Percentiles rank a stretch among this genome's conserved stretches.
Conservation (phyloP, 2,113 vertebrate species). For the Pao palembangensis region DNA sequence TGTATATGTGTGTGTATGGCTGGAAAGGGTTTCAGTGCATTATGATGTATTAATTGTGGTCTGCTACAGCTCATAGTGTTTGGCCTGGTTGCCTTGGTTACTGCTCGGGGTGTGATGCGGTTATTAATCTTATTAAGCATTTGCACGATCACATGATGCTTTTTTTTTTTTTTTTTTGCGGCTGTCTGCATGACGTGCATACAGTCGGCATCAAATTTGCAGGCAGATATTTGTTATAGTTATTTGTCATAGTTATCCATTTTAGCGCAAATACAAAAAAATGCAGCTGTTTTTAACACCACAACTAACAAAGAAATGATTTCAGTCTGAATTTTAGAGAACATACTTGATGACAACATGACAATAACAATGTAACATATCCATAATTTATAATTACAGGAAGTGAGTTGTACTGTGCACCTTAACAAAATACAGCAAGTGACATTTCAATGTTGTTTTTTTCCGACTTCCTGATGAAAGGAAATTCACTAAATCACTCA, state of each 20-base stretch:
- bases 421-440: slow-evolving; percentile 25
- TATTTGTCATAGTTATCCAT: background rate
- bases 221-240: slow-evolving; percentile 3
- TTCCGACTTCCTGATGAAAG: slow-evolving; percentile 47
- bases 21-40: slow-evolving; percentile 41
- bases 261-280: slow-evolving; percentile 16
- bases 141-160: slow-evolving; percentile 39
- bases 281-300: too few relatives aligned
- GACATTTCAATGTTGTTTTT: slow-evolving; percentile 3
- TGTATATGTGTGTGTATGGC: background rate
- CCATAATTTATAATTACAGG: slow-evolving; percentile 14
- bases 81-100: slow-evolving; percentile 41
- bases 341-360: background rate
- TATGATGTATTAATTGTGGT: slow-evolving; percentile 69
- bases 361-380: slow-evolving; percentile 8
- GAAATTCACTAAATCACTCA: slow-evolving; percentile 41
- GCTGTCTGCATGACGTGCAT: slow-evolving; percentile 5
- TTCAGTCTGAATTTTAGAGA: background rate
- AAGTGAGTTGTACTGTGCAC: slow-evolving; percentile 8
- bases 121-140: slow-evolving; percentile 52
- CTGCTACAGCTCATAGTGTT: slow-evolving; percentile 34
- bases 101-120: slow-evolving; percentile 30
- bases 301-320: too few relatives aligned
- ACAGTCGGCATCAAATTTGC: slow-evolving; percentile 9
- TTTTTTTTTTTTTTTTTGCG: slow-evolving; percentile 22